Evolutionary conservation across 2,797 vertebrate species (phyloP).

Genomic region (Emys orbicularis): DNA sequence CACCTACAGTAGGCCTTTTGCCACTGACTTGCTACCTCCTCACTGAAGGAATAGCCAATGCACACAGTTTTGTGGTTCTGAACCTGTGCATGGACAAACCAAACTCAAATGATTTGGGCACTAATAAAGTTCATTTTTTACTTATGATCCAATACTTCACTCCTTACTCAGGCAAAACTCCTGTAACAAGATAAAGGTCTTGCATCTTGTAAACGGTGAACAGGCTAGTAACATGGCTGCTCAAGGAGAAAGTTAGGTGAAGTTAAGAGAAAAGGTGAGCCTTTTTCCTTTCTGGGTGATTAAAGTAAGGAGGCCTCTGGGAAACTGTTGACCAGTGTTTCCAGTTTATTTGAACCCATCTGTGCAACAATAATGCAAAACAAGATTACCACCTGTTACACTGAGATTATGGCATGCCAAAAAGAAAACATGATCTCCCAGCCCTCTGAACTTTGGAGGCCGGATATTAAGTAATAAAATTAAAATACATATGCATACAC

Average conservation of each 20-base stretch:
- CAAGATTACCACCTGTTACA: slow-evolving; percentile 1
- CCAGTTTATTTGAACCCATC: neutral
- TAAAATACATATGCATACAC: neutral
- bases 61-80: neutral
- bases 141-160: fast-evolving
- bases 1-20: neutral
- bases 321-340: neutral
- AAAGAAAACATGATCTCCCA: slow-evolving; percentile 26
- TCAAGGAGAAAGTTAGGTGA: neutral
- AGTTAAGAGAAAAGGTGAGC: fast-evolving
- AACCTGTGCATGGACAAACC: neutral
- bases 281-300: neutral
- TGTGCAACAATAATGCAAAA: neutral
- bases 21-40: neutral
- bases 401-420: neutral
- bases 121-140: neutral
- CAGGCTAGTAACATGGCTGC: neutral
- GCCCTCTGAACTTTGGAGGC: slow-evolving; percentile 29
- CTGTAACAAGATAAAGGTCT: neutral
- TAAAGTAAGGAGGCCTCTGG: neutral
- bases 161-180: neutral
- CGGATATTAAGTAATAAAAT: neutral
- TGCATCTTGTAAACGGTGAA: neutral
- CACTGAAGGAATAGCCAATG: neutral
- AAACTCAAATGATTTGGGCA: neutral